Evolutionary conservation across 2,797 vertebrate species (phyloP).

Genomic region (Sebastiscus albofasciatus): DNA sequence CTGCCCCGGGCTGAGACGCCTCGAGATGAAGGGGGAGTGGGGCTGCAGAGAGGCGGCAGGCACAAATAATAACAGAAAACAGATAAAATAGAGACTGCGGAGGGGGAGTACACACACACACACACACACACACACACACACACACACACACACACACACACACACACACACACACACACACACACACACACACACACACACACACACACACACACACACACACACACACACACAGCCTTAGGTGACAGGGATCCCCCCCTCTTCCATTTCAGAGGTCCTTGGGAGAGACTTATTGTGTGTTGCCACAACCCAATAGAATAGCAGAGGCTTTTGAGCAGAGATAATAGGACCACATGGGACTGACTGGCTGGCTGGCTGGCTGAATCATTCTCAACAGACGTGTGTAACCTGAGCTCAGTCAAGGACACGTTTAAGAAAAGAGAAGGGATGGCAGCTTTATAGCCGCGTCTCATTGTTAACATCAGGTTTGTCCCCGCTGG

Average conservation of each 20-base stretch:
- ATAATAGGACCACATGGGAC: constrained; percentile 79
- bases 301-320: constrained; percentile 36
- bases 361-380: constrained; percentile 12
- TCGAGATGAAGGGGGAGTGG: constrained; percentile 39
- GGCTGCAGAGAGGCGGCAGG: constrained; percentile 31
- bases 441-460: constrained; percentile 9
- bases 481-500: not conserved
- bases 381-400: constrained; percentile 42
- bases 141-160: constrained; percentile 6
- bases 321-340: constrained; percentile 46
- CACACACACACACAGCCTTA: constrained; percentile 31
- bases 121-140: not conserved
- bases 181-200: not conserved
- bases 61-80: constrained; percentile 48
- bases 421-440: constrained; percentile 52
- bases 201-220: not conserved
- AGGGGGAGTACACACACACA: not conserved
- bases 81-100: constrained; percentile 24
- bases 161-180: not conserved
- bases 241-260: constrained; percentile 58
- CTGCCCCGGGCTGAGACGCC: constrained; percentile 34
- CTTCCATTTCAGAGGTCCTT: constrained; percentile 54
- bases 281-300: constrained; percentile 68
- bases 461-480: constrained; percentile 7
- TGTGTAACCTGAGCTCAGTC: constrained; percentile 71